Evolutionary conservation across 1,140 invertebrate genomes (phyloP).

Genomic region (Pantala flavescens): DNA sequence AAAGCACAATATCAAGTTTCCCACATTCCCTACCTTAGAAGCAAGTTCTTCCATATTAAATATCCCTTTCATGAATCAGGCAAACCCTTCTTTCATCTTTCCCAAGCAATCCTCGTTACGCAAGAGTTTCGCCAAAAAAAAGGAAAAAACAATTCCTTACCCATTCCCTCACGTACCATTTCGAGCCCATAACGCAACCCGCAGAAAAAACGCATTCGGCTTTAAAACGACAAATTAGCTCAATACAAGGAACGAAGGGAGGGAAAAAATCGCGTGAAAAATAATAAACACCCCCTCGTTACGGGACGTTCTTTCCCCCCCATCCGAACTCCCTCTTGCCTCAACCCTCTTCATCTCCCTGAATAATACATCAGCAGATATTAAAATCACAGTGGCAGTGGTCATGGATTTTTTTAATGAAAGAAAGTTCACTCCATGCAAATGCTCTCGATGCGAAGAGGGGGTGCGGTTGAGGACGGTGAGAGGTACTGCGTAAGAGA

Average conservation of each 20-base stretch:
- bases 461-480: neutral
- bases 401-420: neutral
- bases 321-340: neutral
- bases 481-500: neutral
- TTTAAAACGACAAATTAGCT: constrained; percentile 4
- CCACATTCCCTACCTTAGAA: no score
- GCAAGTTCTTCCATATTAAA: no score
- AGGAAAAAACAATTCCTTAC: no score
- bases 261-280: neutral
- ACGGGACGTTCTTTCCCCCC: neutral
- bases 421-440: neutral
- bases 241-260: neutral
- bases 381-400: constrained; percentile 9
- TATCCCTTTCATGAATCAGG: no score
- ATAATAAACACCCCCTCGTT: neutral
- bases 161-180: no score
- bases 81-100: no score
- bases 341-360: neutral
- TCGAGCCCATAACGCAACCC: no score
- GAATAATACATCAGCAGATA: neutral
- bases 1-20: no score
- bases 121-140: no score
- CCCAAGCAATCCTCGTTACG: no score
- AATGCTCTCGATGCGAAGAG: neutral
- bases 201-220: neutral